A percentile compares a stretch with the other conserved stretches of the same genome.
phyloP scores from a whole-genome alignment of 2,888 invertebrate genomes.

The Amorpha juglandis region DNA sequence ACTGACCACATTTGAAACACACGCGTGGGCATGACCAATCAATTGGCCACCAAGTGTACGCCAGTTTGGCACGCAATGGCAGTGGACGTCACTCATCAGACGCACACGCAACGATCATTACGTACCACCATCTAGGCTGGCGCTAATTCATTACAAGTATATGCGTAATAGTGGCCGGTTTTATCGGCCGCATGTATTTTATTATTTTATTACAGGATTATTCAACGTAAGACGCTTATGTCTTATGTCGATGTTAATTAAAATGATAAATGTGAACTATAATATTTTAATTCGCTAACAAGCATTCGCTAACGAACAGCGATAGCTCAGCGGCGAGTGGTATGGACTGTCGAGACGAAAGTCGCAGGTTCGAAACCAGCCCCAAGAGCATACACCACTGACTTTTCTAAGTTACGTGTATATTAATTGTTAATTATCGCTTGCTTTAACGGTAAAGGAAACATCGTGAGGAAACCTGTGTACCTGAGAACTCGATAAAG shows the following conservation, averaged over 20 bases:
- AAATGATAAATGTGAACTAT: background rate
- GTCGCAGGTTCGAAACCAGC: too few relatives aligned
- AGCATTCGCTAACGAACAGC: too few relatives aligned
- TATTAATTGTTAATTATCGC: too few relatives aligned
- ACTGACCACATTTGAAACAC: background rate
- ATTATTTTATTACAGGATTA: slow-evolving; percentile 9
- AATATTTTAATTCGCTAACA: too few relatives aligned
- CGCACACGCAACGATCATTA: slow-evolving; percentile 18
- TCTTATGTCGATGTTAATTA: background rate
- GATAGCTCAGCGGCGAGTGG: too few relatives aligned
- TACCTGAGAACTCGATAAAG: too few relatives aligned
- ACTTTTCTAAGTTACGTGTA: too few relatives aligned
- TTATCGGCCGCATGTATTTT: background rate
- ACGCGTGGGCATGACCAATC: slow-evolving; percentile 30
- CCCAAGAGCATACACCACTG: too few relatives aligned
- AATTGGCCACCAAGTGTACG: slow-evolving; percentile 36
- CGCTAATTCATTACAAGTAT: slow-evolving; percentile 23
- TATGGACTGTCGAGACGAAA: too few relatives aligned
- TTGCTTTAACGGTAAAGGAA: too few relatives aligned
- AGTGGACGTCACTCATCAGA: slow-evolving; percentile 23
- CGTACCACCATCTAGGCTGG: slow-evolving; percentile 31
- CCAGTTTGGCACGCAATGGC: slow-evolving; percentile 32
- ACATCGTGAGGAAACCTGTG: too few relatives aligned
- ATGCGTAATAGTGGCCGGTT: slow-evolving; percentile 19
- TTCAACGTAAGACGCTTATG: background rate